Evolutionary conservation across 1,140 invertebrate species (phyloP).

Genomic region (Drosophila miranda): DNA sequence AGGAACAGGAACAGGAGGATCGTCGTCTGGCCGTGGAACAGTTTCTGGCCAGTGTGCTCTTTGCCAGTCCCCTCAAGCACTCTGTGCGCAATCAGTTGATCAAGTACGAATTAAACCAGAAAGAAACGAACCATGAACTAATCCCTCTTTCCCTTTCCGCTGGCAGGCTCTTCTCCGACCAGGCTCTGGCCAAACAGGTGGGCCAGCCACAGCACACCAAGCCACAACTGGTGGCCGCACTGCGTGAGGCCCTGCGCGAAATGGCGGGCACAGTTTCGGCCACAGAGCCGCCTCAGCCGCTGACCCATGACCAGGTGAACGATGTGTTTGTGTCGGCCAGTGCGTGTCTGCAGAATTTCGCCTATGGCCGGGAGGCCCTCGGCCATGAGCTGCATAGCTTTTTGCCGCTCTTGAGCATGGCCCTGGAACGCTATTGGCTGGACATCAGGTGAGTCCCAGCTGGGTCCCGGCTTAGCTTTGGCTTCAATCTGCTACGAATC

Average conservation of each 20-base stretch:
- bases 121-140: neutral
- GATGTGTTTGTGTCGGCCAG: constrained; percentile 49
- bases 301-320: constrained; percentile 18
- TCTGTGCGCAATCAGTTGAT: constrained; percentile 50
- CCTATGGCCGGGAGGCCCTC: constrained; percentile 43
- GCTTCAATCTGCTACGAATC: neutral
- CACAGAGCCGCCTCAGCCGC: no score
- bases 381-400: constrained; percentile 15
- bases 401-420: constrained; percentile 34
- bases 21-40: neutral
- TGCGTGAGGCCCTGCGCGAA: constrained; percentile 22
- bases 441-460: constrained; percentile 29
- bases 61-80: constrained; percentile 53
- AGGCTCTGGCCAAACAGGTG: constrained; percentile 4
- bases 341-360: constrained; percentile 56
- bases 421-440: constrained; percentile 37
- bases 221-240: neutral
- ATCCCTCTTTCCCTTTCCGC: neutral
- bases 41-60: constrained; percentile 54
- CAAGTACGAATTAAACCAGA: constrained; percentile 23
- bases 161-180: constrained; percentile 50
- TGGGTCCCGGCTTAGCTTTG: neutral
- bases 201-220: constrained; percentile 10
- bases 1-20: neutral
- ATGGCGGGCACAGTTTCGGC: neutral